Conservation (phyloP, 2,888 invertebrate genomes). For the Chrysolina americana region DNA sequence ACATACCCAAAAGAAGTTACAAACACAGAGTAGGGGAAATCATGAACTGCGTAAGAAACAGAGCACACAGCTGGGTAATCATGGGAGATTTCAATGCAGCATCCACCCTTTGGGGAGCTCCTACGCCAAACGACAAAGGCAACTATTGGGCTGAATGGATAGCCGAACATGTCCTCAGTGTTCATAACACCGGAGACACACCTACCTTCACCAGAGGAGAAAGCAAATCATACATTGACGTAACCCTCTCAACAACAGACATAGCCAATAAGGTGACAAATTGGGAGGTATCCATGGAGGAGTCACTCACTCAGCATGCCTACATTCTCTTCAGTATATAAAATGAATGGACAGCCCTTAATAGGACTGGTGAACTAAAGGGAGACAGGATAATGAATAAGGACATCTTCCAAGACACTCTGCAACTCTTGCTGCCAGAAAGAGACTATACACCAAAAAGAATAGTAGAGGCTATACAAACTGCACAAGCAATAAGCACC, state of each 20-base stretch:
- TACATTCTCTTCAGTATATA: not conserved
- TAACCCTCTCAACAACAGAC: not conserved
- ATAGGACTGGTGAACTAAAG: not conserved
- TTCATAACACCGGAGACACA: not conserved
- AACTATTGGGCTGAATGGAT: not conserved
- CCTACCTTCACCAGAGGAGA: not conserved
- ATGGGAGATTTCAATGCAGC: not conserved
- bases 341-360: not conserved
- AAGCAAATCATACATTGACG: no score
- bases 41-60: slow-evolving; percentile 8
- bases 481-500: not conserved
- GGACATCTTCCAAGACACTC: not conserved
- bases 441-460: not conserved
- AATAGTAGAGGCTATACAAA: not conserved
- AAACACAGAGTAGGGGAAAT: slow-evolving; percentile 3
- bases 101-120: not conserved
- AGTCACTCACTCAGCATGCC: not conserved
- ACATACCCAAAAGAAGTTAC: slow-evolving; percentile 1
- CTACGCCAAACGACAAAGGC: not conserved
- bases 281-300: not conserved
- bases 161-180: not conserved
- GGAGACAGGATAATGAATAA: not conserved
- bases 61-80: not conserved
- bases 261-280: not conserved
- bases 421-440: not conserved